These are phyloP conservation scores for Entelurus aequoreus DNA, from an alignment of 2,113 vertebrate genomes.

Conservation along the genomic window DNA sequence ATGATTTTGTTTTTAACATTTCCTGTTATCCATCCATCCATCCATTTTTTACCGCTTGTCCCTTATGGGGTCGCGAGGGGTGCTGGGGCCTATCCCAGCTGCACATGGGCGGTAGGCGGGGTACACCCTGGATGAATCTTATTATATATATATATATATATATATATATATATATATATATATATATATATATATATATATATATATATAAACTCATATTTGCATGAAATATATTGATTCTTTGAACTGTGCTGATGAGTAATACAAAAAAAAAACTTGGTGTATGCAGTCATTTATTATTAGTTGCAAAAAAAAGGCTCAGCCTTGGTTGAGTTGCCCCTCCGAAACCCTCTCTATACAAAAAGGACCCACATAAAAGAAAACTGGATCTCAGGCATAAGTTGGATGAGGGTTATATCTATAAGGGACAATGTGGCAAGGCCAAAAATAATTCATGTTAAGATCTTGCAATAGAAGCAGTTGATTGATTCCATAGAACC, in stretches of 20 bases:
- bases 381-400: conserved; percentile 66
- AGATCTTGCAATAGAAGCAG: conserved; percentile 68
- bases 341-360: conserved; percentile 65
- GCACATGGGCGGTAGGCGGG: too few relatives aligned
- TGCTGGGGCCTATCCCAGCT: too few relatives aligned
- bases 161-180: too few relatives aligned
- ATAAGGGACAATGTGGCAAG: conserved; percentile 72
- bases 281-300: conserved; percentile 54
- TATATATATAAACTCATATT: too few relatives aligned
- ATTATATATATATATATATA: too few relatives aligned
- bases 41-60: too few relatives aligned
- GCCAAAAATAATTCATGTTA: conserved; percentile 69
- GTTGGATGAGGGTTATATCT: conserved; percentile 70
- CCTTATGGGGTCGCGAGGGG: too few relatives aligned
- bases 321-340: conserved; percentile 55
- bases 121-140: too few relatives aligned
- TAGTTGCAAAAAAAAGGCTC: conserved; percentile 50
- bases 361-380: conserved; percentile 63
- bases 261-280: conserved; percentile 36
- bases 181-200: too few relatives aligned
- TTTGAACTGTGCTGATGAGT: conserved; percentile 4
- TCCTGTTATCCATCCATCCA: neutral
- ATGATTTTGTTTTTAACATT: neutral
- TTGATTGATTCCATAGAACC: conserved; percentile 71
- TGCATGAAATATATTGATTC: neutral